A percentile compares a stretch with the other conserved stretches of the same genome.
Conservation (phyloP, 1,140 invertebrate genomes). For the Apolygus lucorum region DNA sequence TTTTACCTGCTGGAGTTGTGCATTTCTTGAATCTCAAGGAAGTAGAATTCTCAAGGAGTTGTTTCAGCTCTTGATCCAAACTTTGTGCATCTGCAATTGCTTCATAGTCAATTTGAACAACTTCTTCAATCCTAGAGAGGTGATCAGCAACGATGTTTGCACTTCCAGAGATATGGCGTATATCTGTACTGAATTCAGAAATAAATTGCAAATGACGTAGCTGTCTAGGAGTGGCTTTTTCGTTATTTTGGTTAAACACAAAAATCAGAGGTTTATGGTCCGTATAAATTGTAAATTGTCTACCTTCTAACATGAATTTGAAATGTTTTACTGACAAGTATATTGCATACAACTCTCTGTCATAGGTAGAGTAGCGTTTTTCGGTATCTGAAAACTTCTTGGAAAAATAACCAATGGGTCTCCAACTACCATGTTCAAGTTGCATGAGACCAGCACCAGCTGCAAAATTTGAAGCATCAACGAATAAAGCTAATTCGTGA, state of each 20-base stretch:
- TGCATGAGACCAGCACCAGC: constrained; percentile 29
- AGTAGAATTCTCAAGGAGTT: no score
- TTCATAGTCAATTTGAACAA: no score
- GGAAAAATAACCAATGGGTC: constrained; percentile 35
- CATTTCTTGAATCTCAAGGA: no score
- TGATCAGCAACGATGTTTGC: no score
- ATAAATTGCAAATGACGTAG: constrained; percentile 31
- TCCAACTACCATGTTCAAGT: neutral
- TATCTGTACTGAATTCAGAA: no score
- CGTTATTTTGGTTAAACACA: constrained; percentile 32
- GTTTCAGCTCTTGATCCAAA: no score
- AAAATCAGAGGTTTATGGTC: constrained; percentile 38
- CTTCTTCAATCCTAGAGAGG: no score
- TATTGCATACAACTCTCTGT: constrained; percentile 35
- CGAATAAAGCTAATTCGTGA: constrained; percentile 24
- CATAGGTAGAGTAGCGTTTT: constrained; percentile 33
- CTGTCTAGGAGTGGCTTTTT: constrained; percentile 36
- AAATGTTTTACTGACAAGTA: constrained; percentile 36
- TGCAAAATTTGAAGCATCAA: constrained; percentile 35
- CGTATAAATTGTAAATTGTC: constrained; percentile 37
- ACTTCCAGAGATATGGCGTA: no score
- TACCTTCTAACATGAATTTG: constrained; percentile 38
- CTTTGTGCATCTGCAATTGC: no score
- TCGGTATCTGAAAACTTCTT: constrained; percentile 30
- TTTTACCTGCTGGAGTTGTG: no score